phyloP scores from a whole-genome alignment of 2,797 vertebrate genomes.

The Orientallactaga sibirica region DNA sequence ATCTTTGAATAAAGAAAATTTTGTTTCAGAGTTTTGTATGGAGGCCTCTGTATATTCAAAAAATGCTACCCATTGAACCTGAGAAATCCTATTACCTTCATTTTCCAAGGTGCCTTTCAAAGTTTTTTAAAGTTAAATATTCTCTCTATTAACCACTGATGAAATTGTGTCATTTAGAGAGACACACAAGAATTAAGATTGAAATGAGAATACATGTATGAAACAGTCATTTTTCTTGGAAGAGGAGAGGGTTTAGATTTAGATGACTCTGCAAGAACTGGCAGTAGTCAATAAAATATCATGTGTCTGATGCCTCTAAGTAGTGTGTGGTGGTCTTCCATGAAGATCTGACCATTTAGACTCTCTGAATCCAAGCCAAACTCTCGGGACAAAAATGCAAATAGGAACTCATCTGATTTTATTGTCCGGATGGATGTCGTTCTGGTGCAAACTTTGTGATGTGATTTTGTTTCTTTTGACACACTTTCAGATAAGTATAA shows the following conservation, averaged over 20 bases:
- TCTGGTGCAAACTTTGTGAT: not conserved
- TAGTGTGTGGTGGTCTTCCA: not conserved
- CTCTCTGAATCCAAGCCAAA: not conserved
- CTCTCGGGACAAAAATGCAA: not conserved
- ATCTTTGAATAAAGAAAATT: not conserved
- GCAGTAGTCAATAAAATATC: not conserved
- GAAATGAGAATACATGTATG: not conserved
- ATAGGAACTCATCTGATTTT: not conserved
- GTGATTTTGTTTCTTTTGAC: not conserved
- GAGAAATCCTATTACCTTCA: not conserved
- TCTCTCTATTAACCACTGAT: not conserved
- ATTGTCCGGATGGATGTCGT: not conserved
- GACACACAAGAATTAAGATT: not conserved
- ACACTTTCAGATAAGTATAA: not conserved
- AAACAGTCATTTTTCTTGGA: not conserved
- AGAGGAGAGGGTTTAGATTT: not conserved
- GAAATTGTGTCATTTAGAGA: conserved; percentile 5
- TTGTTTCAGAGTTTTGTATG: conserved; percentile 1
- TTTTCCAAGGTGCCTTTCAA: not conserved
- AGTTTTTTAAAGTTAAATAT: not conserved
- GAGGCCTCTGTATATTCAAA: not conserved
- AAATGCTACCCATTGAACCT: not conserved
- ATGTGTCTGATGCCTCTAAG: not conserved
- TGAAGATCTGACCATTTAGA: not conserved
- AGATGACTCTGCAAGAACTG: not conserved